Percentiles rank a stretch among this genome's conserved stretches.
phyloP scores from a whole-genome alignment of 2,888 invertebrate species.

The Galerucella calmariensis region DNA sequence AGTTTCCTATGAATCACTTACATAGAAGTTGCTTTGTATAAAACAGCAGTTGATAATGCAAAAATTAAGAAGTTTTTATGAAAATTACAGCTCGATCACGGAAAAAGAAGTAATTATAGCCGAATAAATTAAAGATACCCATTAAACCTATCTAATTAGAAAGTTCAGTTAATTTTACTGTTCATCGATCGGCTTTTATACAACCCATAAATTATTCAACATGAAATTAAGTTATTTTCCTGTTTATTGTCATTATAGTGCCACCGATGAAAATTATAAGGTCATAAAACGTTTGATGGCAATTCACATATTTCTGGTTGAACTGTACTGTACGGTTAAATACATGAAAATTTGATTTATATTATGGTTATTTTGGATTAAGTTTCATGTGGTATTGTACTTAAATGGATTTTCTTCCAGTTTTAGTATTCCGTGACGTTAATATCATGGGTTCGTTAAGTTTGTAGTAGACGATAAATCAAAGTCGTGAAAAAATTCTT shows the following conservation, averaged over 20 bases:
- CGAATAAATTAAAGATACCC: neutral
- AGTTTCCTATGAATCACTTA: too few species aligned
- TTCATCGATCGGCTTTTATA: slow-evolving; percentile 24
- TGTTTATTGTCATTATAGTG: slow-evolving; percentile 32
- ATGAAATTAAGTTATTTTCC: slow-evolving; percentile 30
- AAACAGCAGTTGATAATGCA: too few species aligned
- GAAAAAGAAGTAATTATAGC: neutral
- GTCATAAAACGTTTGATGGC: slow-evolving; percentile 27
- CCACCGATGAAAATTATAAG: slow-evolving; percentile 29
- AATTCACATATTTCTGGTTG: slow-evolving; percentile 16
- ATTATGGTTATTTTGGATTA: neutral
- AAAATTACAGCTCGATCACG: neutral
- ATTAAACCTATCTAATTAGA: neutral
- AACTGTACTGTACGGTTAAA: slow-evolving; percentile 2
- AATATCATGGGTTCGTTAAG: neutral
- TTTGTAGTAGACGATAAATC: neutral
- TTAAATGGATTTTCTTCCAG: neutral
- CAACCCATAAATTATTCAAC: slow-evolving; percentile 32
- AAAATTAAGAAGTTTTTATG: too few species aligned
- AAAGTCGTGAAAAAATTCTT: neutral
- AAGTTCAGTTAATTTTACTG: slow-evolving; percentile 1
- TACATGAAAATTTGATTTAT: slow-evolving; percentile 6
- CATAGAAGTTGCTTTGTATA: too few species aligned
- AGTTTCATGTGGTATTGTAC: neutral
- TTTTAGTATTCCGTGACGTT: slow-evolving; percentile 4